Evolutionary conservation across 2,113 vertebrate species (phyloP).

Genomic region (Gulo gulo): DNA sequence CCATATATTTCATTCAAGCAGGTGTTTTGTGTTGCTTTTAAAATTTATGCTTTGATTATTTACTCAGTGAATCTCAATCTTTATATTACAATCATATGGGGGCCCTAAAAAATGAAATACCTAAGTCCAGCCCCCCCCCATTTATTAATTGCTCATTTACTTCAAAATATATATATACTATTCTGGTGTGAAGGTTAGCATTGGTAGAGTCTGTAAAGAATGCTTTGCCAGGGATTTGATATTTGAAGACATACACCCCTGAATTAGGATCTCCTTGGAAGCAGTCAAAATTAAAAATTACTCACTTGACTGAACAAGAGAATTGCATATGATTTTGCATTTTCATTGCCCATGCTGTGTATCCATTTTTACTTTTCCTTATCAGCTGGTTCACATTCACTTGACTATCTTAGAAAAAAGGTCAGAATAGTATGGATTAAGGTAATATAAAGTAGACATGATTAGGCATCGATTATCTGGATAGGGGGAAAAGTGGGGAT

Average conservation of each 20-base stretch:
- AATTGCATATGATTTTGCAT: background rate
- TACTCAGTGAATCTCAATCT: background rate
- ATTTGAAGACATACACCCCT: background rate
- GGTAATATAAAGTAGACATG: background rate
- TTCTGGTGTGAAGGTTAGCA: background rate
- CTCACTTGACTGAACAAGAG: background rate
- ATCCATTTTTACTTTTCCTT: background rate
- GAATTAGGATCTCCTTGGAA: background rate
- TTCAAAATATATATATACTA: background rate
- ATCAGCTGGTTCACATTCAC: background rate
- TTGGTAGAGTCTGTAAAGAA: background rate
- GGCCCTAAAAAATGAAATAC: background rate
- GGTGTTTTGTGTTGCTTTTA: background rate
- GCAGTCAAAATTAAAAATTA: background rate
- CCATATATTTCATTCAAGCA: background rate
- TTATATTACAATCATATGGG: background rate
- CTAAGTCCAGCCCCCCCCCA: background rate
- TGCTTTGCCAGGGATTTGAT: background rate
- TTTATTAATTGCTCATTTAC: background rate
- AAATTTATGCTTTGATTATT: background rate
- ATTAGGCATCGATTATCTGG: background rate
- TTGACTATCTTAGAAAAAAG: background rate
- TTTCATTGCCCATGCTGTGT: background rate
- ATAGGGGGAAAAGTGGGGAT: background rate
- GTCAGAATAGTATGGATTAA: background rate